A percentile compares a stretch with the other conserved stretches of the same genome.
Evolutionary conservation across 1,140 invertebrate species (phyloP).

Genomic region (Hylaeus volcanicus): DNA sequence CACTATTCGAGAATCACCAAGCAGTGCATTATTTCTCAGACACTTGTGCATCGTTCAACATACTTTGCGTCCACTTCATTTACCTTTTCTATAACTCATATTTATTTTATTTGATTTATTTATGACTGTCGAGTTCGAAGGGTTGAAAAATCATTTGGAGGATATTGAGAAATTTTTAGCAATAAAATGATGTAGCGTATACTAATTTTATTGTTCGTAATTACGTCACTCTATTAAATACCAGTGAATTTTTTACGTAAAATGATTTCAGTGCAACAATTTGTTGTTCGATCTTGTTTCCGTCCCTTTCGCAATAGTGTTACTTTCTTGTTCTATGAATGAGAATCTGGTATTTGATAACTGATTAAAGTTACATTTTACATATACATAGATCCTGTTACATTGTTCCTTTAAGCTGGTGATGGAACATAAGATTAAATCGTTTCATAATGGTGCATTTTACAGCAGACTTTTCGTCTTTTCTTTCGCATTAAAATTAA

Average conservation of each 20-base stretch:
- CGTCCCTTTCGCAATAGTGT: too few relatives aligned
- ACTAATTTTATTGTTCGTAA: conserved; percentile 25
- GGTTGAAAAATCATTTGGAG: conserved; percentile 20
- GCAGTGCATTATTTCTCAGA: not conserved
- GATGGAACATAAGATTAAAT: conserved; percentile 43
- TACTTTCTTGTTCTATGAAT: not conserved
- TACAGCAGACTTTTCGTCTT: conserved; percentile 3
- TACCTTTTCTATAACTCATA: not conserved
- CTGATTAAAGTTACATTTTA: conserved; percentile 21
- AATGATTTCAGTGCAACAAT: not conserved
- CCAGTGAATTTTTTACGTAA: not conserved
- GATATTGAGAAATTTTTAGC: not conserved
- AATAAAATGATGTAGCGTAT: not conserved
- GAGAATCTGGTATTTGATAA: conserved; percentile 20
- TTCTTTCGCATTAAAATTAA: conserved; percentile 10
- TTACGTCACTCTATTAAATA: conserved; percentile 14
- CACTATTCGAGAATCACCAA: not conserved
- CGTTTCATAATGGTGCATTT: conserved; percentile 13
- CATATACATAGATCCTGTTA: conserved; percentile 30
- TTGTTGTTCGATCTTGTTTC: not conserved
- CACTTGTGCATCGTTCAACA: not conserved
- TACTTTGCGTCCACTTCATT: not conserved
- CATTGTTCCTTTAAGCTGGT: conserved; percentile 46
- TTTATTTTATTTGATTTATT: not conserved
- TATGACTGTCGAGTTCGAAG: not conserved